These are phyloP conservation scores for Cyclargus thomasi DNA, from an alignment of 1,140 invertebrate genomes.

Conservation along the genomic window DNA sequence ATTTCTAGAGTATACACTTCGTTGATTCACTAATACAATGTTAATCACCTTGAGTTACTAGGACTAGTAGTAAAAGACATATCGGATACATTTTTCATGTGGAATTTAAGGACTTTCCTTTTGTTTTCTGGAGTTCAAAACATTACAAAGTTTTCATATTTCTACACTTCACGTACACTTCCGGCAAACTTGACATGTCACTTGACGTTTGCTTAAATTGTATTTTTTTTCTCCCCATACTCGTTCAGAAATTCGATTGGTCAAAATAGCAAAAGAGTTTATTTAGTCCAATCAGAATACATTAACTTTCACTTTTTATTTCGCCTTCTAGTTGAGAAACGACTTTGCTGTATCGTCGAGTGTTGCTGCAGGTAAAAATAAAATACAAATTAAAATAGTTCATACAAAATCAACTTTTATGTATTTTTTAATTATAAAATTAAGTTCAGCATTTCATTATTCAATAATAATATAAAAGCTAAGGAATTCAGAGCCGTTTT, in stretches of 20 bases:
- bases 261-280: neutral
- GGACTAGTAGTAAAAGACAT: conserved; percentile 10
- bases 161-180: conserved; percentile 34
- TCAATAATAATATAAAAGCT: no score
- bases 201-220: conserved; percentile 14
- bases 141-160: conserved; percentile 31
- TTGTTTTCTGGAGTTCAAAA: conserved; percentile 24
- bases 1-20: neutral
- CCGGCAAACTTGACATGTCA: conserved; percentile 38
- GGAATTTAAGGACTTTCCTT: neutral
- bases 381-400: neutral
- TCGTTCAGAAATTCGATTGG: conserved; percentile 26
- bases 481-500: no score
- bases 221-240: neutral
- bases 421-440: no score
- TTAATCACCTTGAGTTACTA: conserved; percentile 14
- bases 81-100: conserved; percentile 3
- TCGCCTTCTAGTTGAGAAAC: conserved; percentile 17
- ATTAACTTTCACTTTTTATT: conserved; percentile 32
- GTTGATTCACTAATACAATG: neutral
- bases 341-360: conserved; percentile 10
- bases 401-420: no score
- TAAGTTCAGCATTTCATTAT: no score
- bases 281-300: conserved; percentile 23
- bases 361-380: conserved; percentile 19